Percentiles rank a stretch among this genome's conserved stretches.
These are phyloP conservation scores for Lamproptera curius DNA, from an alignment of 2,888 invertebrate genomes.

Conservation along the genomic window DNA sequence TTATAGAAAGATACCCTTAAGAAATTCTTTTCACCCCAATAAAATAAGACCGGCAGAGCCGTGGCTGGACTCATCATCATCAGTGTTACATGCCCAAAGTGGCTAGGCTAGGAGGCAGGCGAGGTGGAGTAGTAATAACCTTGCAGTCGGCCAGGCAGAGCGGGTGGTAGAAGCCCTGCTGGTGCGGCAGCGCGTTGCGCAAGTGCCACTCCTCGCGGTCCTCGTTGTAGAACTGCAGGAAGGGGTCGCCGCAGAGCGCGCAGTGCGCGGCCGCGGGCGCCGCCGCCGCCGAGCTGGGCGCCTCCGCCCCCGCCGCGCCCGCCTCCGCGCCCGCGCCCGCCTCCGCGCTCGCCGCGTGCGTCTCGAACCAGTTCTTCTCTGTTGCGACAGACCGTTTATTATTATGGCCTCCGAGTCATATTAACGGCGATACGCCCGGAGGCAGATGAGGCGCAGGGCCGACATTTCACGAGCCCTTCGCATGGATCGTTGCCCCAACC, in stretches of 20 bases:
- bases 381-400: slow-evolving; percentile 24
- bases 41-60: too few relatives aligned
- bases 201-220: slow-evolving; percentile 99
- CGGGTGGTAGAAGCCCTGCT: slow-evolving; percentile 91
- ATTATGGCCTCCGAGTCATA: neutral
- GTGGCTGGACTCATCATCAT: too few relatives aligned
- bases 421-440: neutral
- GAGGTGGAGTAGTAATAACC: too few relatives aligned
- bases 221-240: slow-evolving; percentile 97
- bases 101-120: too few relatives aligned
- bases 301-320: slow-evolving; percentile 83
- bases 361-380: slow-evolving; percentile 94
- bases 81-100: too few relatives aligned
- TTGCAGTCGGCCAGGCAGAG: slow-evolving; percentile 92
- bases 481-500: neutral
- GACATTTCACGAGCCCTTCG: neutral
- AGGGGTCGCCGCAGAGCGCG: slow-evolving; percentile 94
- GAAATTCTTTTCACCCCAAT: too few relatives aligned
- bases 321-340: slow-evolving; percentile 66
- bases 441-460: neutral
- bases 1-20: too few relatives aligned
- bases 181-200: slow-evolving; percentile 86
- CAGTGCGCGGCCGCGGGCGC: slow-evolving; percentile 84
- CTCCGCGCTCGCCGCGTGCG: slow-evolving; percentile 43
- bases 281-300: slow-evolving; percentile 84